phyloP scores from a whole-genome alignment of 2,113 vertebrate species.

The Prunella himalayana region DNA sequence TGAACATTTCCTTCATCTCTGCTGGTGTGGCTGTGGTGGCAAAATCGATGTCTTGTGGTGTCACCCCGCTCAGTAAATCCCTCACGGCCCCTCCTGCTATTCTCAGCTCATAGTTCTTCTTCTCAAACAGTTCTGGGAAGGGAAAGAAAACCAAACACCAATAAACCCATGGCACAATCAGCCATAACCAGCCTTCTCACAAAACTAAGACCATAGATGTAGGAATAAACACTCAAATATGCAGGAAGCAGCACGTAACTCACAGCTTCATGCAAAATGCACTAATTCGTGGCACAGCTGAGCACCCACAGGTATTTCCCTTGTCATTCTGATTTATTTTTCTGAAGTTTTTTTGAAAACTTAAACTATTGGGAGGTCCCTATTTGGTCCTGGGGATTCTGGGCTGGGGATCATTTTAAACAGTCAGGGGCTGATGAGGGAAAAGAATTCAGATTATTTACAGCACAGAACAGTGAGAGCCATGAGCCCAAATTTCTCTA shows the following conservation, averaged over 20 bases:
- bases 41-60: slow-evolving; percentile 92
- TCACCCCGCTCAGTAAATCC: slow-evolving; percentile 86
- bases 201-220: accelerated
- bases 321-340: neutral
- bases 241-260: neutral
- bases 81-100: slow-evolving; percentile 95
- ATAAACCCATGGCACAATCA: neutral
- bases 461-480: accelerated
- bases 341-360: neutral
- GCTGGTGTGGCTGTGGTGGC: slow-evolving; percentile 92
- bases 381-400: accelerated
- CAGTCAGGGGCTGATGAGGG: accelerated
- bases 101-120: slow-evolving; percentile 86
- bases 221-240: neutral
- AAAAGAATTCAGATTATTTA: accelerated
- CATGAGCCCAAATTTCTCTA: accelerated
- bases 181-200: neutral
- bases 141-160: neutral
- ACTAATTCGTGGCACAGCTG: neutral
- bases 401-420: neutral
- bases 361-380: neutral
- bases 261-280: neutral
- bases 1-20: slow-evolving; percentile 92
- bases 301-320: neutral
- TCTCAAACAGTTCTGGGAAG: slow-evolving; percentile 83